These are phyloP conservation scores for Gallinago paraguaiae DNA, from an alignment of 2,113 vertebrate genomes.

Conservation along the genomic window DNA sequence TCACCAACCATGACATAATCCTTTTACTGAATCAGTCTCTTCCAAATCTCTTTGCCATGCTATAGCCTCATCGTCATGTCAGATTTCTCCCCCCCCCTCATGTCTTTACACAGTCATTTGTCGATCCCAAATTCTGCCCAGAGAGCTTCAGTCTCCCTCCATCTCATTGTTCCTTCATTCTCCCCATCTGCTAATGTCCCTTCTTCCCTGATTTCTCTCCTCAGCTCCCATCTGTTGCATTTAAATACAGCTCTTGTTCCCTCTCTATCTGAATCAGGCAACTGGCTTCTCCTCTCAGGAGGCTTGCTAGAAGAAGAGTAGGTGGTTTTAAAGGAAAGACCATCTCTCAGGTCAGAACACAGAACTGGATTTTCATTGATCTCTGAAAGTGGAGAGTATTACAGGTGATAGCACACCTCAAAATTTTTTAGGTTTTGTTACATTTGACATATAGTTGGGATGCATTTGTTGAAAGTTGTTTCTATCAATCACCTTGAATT, in stretches of 20 bases:
- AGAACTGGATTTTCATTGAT: background rate
- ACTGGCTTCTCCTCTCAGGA: background rate
- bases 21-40: background rate
- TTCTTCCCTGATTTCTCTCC: background rate
- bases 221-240: background rate
- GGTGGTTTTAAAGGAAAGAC: background rate
- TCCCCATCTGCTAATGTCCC: background rate
- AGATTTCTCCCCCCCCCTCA: background rate
- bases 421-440: background rate
- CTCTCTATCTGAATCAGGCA: background rate
- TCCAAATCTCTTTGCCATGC: background rate
- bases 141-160: background rate
- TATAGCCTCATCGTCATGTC: background rate
- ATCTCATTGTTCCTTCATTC: background rate
- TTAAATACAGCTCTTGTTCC: background rate
- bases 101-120: background rate
- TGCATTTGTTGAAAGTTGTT: background rate
- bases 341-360: background rate
- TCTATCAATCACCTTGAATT: background rate
- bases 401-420: background rate
- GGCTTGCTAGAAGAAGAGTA: background rate
- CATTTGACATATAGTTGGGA: background rate
- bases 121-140: background rate
- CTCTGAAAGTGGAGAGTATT: background rate
- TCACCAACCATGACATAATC: background rate